Percentiles rank a stretch among this genome's conserved stretches.
Evolutionary conservation across 1,140 invertebrate species (phyloP).

Genomic region (Lordiphosa stackelbergi): DNA sequence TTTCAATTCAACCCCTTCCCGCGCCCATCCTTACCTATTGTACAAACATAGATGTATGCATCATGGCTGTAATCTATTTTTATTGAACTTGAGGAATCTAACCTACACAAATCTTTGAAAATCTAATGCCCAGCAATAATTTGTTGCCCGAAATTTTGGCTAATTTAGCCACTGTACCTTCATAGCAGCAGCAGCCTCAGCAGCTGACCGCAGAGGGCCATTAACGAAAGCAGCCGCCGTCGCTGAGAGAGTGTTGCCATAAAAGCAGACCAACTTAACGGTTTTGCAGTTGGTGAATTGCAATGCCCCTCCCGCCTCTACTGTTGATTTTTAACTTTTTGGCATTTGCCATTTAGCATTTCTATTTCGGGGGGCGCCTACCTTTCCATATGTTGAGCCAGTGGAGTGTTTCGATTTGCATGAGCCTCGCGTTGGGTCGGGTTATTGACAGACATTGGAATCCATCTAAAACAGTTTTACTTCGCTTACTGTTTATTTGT

Average conservation of each 20-base stretch:
- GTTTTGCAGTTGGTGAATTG: slow-evolving; percentile 16
- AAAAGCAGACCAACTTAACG: slow-evolving; percentile 47
- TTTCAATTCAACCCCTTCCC: too few relatives aligned
- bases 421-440: slow-evolving; percentile 8
- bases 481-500: neutral
- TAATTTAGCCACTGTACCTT: slow-evolving; percentile 14
- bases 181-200: neutral
- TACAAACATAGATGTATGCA: too few relatives aligned
- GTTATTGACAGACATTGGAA: slow-evolving; percentile 28
- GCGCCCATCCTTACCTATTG: too few relatives aligned
- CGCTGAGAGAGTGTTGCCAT: slow-evolving; percentile 6
- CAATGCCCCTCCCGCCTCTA: slow-evolving; percentile 1
- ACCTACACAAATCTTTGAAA: too few relatives aligned
- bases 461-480: slow-evolving; percentile 8
- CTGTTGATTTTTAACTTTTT: slow-evolving; percentile 12
- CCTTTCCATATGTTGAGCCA: slow-evolving; percentile 3
- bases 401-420: slow-evolving; percentile 25
- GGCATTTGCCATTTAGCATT: slow-evolving; percentile 44
- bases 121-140: too few relatives aligned
- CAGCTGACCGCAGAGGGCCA: slow-evolving; percentile 17
- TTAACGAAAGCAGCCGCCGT: too few relatives aligned
- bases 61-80: too few relatives aligned
- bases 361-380: slow-evolving; percentile 27
- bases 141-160: too few relatives aligned
- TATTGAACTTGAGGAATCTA: too few relatives aligned